Conservation (phyloP, 2,888 invertebrate species). For the Endomychus coccineus region DNA sequence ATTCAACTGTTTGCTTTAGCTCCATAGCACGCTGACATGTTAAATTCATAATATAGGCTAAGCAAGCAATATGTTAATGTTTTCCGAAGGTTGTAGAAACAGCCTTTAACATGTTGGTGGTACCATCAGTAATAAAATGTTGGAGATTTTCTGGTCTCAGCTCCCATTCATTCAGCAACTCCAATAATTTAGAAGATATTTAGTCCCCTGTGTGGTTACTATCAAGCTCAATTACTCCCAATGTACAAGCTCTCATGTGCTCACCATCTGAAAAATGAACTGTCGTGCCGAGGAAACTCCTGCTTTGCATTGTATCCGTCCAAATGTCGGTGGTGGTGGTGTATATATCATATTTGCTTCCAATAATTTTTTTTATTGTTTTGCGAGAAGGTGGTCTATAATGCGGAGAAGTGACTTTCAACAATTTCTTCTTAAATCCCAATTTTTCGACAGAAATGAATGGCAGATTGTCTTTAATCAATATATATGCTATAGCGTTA, state of each 20-base stretch:
- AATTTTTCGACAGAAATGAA: too few species aligned
- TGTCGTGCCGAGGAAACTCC: constrained; percentile 13
- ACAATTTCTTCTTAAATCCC: too few species aligned
- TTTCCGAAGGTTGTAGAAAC: constrained; percentile 11
- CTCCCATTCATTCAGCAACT: constrained; percentile 11
- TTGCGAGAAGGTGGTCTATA: too few species aligned
- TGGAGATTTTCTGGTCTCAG: constrained; percentile 14
- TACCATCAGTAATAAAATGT: constrained; percentile 12
- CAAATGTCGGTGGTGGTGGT: constrained; percentile 14
- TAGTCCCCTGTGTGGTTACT: constrained; percentile 7
- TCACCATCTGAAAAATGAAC: constrained; percentile 3
- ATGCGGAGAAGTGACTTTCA: too few species aligned
- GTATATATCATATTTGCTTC: too few species aligned
- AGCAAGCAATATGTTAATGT: constrained; percentile 11
- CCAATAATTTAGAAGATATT: constrained; percentile 4
- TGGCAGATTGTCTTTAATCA: too few species aligned
- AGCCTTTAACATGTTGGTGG: constrained; percentile 15
- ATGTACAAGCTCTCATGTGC: constrained; percentile 1
- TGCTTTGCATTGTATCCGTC: constrained; percentile 13
- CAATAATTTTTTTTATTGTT: too few species aligned
- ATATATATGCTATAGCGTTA: too few species aligned
- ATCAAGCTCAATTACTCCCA: constrained; percentile 10
- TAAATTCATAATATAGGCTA: constrained; percentile 14
- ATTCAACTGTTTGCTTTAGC: neutral
- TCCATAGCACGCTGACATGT: constrained; percentile 6